Conservation (phyloP, 2,113 vertebrate species). For the Bujurquina vittata region DNA sequence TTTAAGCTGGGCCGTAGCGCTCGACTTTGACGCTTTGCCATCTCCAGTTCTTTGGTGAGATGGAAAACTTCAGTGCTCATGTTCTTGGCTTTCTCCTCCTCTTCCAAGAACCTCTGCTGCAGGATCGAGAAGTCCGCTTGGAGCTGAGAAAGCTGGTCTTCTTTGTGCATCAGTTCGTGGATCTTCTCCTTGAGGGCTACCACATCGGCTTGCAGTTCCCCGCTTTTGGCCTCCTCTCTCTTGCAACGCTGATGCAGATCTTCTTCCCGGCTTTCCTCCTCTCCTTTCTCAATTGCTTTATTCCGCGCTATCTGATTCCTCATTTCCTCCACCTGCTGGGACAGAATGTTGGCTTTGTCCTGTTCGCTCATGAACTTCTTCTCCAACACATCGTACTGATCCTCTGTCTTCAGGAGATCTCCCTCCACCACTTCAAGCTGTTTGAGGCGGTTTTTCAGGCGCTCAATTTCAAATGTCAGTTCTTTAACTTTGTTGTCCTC, state of each 20-base stretch:
- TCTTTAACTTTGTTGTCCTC: constrained; percentile 92
- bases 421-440: constrained; percentile 94
- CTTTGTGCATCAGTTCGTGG: constrained; percentile 97
- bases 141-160: constrained; percentile 96
- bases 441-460: constrained; percentile 90
- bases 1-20: constrained; percentile 90
- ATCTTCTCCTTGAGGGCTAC: constrained; percentile 97
- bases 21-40: constrained; percentile 91
- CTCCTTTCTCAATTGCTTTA: constrained; percentile 92
- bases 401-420: constrained; percentile 96
- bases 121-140: constrained; percentile 93
- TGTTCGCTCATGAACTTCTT: constrained; percentile 92
- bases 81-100: constrained; percentile 91
- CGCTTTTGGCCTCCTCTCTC: constrained; percentile 89
- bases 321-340: constrained; percentile 94
- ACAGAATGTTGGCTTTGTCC: constrained; percentile 93
- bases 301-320: constrained; percentile 90
- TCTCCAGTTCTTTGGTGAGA: constrained; percentile 92
- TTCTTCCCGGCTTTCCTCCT: constrained; percentile 87
- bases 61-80: constrained; percentile 91
- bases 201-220: constrained; percentile 91
- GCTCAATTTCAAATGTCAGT: constrained; percentile 91
- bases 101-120: constrained; percentile 91
- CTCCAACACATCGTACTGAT: constrained; percentile 94
- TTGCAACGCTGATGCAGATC: constrained; percentile 87